These are phyloP conservation scores for Lampris incognitus DNA, from an alignment of 2,113 vertebrate species.

Conservation along the genomic window DNA sequence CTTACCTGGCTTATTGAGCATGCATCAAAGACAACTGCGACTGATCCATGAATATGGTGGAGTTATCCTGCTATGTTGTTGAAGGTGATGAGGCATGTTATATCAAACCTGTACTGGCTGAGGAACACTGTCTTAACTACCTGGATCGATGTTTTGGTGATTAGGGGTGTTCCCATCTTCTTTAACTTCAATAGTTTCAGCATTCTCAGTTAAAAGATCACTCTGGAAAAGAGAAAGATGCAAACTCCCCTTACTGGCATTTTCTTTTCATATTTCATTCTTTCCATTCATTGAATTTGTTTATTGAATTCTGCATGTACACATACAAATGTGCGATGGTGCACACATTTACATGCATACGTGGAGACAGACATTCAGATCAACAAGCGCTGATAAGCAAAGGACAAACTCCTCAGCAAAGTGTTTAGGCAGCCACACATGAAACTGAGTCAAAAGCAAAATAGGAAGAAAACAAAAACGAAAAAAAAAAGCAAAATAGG, in stretches of 20 bases:
- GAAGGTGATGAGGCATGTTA: not conserved
- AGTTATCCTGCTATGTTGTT: not conserved
- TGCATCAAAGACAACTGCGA: no score
- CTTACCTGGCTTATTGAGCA: no score
- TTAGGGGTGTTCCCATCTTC: slow-evolving; percentile 80
- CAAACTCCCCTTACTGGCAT: not conserved
- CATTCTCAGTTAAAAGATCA: slow-evolving; percentile 72
- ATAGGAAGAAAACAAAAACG: slow-evolving; percentile 47
- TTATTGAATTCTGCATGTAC: not conserved
- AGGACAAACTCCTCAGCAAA: slow-evolving; percentile 50
- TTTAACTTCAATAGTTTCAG: slow-evolving; percentile 82
- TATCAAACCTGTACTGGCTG: no score
- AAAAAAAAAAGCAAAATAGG: no score
- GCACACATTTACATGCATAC: slow-evolving; percentile 2
- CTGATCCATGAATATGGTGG: no score
- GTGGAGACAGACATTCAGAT: slow-evolving; percentile 23
- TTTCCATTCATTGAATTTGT: not conserved
- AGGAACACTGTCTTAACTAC: slow-evolving; percentile 73
- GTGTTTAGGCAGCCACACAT: slow-evolving; percentile 55
- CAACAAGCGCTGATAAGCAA: slow-evolving; percentile 65
- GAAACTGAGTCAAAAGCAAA: slow-evolving; percentile 38
- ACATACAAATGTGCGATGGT: not conserved
- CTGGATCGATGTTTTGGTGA: slow-evolving; percentile 88
- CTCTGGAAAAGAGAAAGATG: slow-evolving; percentile 63
- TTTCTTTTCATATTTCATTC: not conserved